Base-by-base conservation (phyloP, 2,113 vertebrate genomes). In the Empidonax alnorum region DNA sequence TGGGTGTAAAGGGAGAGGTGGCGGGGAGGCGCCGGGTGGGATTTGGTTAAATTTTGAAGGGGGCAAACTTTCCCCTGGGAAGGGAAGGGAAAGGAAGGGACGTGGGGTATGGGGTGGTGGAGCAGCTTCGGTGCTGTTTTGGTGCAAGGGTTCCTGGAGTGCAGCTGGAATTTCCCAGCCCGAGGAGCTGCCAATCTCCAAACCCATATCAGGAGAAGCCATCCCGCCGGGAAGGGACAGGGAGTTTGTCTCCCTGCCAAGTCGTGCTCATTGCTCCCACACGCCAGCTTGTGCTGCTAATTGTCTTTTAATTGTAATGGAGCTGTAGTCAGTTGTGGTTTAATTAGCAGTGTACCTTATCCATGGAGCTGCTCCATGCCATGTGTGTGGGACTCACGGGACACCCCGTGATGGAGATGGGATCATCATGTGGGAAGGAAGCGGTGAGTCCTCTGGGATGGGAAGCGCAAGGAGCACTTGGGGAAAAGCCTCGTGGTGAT, bases 271-370 rank as follows among this genome's bases (percentile, higher is more conserved):
- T 75, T 42, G 93, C 95, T 96, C 44, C 96, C 84, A 75, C 95
- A 52, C 59, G 94, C 95, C 92, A 87, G 88, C 97, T 97, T 93
- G 95, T 62, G 69, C 85, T 1, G 95, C 95, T 98, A 97, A 98
- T 98, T 98, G 97, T 91, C 96, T 97, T 95, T 90, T 97, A 98
- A 98, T 97, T 97, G 96, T 81, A 91, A 94, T 81, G 97, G 87
- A 96, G 97, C 97, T 91, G 91, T 7, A 84, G 50, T 72, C 74
- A 2, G 83, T 24, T 33, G 92, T 94, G 95, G 93, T 95, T 94
- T 96, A 97, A 97, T 98, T 98, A 96, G 94, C 92, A 59, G 86
- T 7, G 46, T 24, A 86, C 87, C 96, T 97, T 93, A 53, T 65
- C 56, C 0, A 9, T 22, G 85, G 96, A 91, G 87, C 67, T 61